Evolutionary conservation across 2,113 vertebrate genomes (phyloP).

Genomic region (Petrocephalus microphthalmus): DNA sequence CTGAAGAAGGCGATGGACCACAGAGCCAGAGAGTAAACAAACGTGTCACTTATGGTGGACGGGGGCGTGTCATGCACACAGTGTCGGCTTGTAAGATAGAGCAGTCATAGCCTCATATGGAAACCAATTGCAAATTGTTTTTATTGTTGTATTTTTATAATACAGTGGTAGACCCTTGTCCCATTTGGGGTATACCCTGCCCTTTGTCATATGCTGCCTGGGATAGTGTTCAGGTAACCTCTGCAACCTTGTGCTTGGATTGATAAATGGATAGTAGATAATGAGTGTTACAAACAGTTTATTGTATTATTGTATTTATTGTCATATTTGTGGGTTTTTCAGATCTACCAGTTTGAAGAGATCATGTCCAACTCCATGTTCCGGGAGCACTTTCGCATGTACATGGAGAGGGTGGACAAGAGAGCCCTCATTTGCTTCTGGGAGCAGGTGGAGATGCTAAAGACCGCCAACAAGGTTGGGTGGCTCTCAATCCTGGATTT

Average conservation of each 20-base stretch:
- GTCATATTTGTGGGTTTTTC: conserved; percentile 14
- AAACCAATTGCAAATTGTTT: background rate
- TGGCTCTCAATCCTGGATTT: background rate
- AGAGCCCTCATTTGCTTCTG: conserved; percentile 81
- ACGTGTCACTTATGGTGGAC: background rate
- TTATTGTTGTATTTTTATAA: background rate
- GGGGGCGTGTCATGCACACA: background rate
- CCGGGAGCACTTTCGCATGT: conserved; percentile 79
- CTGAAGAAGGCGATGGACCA: conserved; percentile 78
- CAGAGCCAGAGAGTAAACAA: conserved; percentile 80
- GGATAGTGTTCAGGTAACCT: background rate
- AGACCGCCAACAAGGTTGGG: conserved; percentile 87
- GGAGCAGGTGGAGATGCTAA: conserved; percentile 90
- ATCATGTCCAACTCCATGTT: conserved; percentile 78
- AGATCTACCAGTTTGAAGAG: conserved; percentile 97
- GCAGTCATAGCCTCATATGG: background rate
- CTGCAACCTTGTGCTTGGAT: background rate
- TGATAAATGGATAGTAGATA: background rate
- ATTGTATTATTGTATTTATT: background rate
- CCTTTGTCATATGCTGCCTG: background rate
- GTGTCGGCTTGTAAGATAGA: background rate
- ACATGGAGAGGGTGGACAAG: conserved; percentile 92
- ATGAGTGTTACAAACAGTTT: background rate
- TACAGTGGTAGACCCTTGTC: background rate
- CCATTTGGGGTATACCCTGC: background rate